These are phyloP conservation scores for Leptobrachium leishanense DNA, from an alignment of 2,113 vertebrate genomes.

Conservation along the genomic window DNA sequence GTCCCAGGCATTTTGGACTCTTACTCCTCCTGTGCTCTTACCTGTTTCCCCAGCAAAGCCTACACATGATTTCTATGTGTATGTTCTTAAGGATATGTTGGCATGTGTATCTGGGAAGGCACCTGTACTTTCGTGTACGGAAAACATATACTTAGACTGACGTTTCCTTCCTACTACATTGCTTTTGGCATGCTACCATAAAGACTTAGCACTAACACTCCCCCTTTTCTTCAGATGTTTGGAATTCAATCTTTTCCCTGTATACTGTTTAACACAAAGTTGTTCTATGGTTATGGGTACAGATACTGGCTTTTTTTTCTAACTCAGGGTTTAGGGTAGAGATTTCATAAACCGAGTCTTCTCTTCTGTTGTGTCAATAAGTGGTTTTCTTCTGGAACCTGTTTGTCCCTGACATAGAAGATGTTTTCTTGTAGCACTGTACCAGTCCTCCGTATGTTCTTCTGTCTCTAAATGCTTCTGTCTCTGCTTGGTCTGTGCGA, in stretches of 20 bases:
- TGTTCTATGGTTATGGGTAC: no score
- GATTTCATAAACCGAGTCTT: background rate
- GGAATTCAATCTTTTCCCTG: no score
- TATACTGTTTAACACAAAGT: no score
- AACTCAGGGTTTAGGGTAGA: no score
- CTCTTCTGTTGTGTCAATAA: background rate
- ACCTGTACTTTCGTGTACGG: background rate
- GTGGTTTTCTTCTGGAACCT: conserved; percentile 2
- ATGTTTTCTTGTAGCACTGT: conserved; percentile 22
- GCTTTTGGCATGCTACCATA: conserved; percentile 5
- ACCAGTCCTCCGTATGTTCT: conserved; percentile 8
- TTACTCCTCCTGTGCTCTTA: no score
- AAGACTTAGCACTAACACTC: conserved; percentile 8
- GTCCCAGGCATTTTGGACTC: no score
- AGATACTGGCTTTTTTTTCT: no score
- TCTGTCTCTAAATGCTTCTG: conserved; percentile 21
- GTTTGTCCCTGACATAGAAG: background rate
- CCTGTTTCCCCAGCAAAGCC: no score
- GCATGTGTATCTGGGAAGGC: background rate
- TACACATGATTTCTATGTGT: no score
- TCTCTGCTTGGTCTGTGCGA: conserved; percentile 32
- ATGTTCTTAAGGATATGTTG: no score
- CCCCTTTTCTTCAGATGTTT: background rate
- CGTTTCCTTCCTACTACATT: background rate
- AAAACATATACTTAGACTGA: background rate